phyloP scores from a whole-genome alignment of 2,888 invertebrate genomes.

The Eilema griseolum region DNA sequence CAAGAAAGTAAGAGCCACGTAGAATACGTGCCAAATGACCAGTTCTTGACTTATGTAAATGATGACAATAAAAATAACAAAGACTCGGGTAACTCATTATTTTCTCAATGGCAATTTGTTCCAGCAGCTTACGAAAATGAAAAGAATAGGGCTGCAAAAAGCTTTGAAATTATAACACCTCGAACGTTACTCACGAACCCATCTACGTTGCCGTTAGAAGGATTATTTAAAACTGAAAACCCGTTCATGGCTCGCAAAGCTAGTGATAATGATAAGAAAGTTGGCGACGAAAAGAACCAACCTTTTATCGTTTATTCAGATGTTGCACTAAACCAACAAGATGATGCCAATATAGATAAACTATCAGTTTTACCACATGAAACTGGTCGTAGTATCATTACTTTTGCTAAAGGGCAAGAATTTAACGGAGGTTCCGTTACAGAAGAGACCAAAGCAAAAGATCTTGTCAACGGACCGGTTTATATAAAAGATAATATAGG shows the following conservation, averaged over 20 bases:
- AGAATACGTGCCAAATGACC: slow-evolving; percentile 69
- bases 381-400: slow-evolving; percentile 70
- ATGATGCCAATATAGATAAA: slow-evolving; percentile 71
- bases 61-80: slow-evolving; percentile 72
- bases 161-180: slow-evolving; percentile 76
- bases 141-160: slow-evolving; percentile 65
- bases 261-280: slow-evolving; percentile 52
- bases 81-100: slow-evolving; percentile 58
- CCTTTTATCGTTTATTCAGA: slow-evolving; percentile 83
- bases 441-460: slow-evolving; percentile 63
- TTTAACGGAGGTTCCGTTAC: slow-evolving; percentile 67
- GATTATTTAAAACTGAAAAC: slow-evolving; percentile 88
- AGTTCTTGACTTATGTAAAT: slow-evolving; percentile 76
- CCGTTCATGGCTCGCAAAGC: slow-evolving; percentile 69
- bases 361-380: slow-evolving; percentile 71
- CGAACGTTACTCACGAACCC: slow-evolving; percentile 82
- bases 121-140: slow-evolving; percentile 84
- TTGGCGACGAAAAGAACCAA: slow-evolving; percentile 63
- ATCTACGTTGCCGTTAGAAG: slow-evolving; percentile 90
- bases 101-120: slow-evolving; percentile 77
- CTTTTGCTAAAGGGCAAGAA: slow-evolving; percentile 78
- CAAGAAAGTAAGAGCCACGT: slow-evolving; percentile 55
- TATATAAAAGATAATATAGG: slow-evolving; percentile 50
- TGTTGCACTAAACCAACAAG: slow-evolving; percentile 67
- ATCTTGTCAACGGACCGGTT: slow-evolving; percentile 68